Percentiles rank a stretch among this genome's conserved stretches.
Conservation (phyloP, 2,888 invertebrate genomes). For the Sepiola atlantica region DNA sequence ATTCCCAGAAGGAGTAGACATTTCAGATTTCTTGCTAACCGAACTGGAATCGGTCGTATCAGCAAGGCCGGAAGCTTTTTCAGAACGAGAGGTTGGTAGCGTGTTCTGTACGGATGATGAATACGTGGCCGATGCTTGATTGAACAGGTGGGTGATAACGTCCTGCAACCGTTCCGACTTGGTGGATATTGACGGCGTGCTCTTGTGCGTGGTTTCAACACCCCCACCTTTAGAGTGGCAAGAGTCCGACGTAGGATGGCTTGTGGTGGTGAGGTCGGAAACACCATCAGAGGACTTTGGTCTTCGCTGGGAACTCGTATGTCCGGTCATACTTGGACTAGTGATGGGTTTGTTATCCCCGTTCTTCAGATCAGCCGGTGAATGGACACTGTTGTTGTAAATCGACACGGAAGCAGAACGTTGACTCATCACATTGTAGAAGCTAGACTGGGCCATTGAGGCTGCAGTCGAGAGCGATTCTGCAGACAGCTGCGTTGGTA, state of each 20-base stretch:
- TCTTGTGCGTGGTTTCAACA: constrained; percentile 43
- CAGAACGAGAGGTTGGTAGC: not conserved
- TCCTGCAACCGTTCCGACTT: constrained; percentile 56
- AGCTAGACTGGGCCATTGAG: constrained; percentile 42
- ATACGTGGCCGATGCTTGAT: constrained; percentile 45
- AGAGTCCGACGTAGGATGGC: constrained; percentile 32
- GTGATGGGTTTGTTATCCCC: constrained; percentile 42
- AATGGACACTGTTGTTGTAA: constrained; percentile 14
- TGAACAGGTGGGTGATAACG: constrained; percentile 62
- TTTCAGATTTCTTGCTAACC: constrained; percentile 34
- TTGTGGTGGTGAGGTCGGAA: not conserved
- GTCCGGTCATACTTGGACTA: constrained; percentile 1
- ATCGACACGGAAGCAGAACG: constrained; percentile 1
- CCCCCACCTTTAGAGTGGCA: not conserved
- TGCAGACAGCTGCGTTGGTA: constrained; percentile 24
- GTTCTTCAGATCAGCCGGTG: constrained; percentile 37
- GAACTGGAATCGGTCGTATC: constrained; percentile 40
- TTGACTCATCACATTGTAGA: constrained; percentile 45
- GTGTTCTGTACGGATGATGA: constrained; percentile 32
- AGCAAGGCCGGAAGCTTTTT: constrained; percentile 16
- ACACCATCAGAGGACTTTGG: constrained; percentile 40
- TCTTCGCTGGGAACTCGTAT: constrained; percentile 36
- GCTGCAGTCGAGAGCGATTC: constrained; percentile 32
- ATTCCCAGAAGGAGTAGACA: constrained; percentile 12
- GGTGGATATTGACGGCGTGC: constrained; percentile 33